A percentile compares a stretch with the other conserved stretches of the same genome.
These are phyloP conservation scores for Manis crassicaudata DNA, from an alignment of 2,797 vertebrate species.

Conservation along the genomic window DNA sequence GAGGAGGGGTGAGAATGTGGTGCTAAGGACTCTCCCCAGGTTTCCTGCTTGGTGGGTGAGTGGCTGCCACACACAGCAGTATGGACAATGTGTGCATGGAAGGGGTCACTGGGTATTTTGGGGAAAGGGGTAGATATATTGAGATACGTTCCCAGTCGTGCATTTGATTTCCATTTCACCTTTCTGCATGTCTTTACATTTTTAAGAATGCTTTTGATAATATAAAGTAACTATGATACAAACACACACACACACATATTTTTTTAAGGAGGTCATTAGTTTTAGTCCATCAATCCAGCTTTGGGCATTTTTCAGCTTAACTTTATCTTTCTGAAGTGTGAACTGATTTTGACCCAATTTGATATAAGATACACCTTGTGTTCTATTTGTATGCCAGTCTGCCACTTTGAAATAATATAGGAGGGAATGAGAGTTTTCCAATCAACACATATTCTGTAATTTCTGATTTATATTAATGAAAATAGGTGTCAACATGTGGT, in stretches of 20 bases:
- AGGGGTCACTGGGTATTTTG: too few relatives aligned
- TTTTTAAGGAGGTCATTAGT: background rate
- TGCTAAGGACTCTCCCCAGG: background rate
- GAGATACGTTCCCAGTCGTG: background rate
- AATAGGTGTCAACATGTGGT: background rate
- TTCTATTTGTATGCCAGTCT: background rate
- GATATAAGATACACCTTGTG: background rate
- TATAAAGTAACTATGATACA: background rate
- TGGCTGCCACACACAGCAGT: fast-evolving
- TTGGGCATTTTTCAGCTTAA: constrained; percentile 11
- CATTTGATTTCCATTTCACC: background rate
- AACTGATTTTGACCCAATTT: constrained; percentile 18
- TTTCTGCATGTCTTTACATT: background rate
- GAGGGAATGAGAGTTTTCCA: background rate
- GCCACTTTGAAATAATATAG: background rate
- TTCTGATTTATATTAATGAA: constrained; percentile 5
- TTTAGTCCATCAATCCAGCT: background rate
- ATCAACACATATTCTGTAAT: background rate
- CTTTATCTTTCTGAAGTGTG: constrained; percentile 17
- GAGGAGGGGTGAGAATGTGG: background rate
- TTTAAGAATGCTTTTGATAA: background rate
- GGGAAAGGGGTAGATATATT: fast-evolving
- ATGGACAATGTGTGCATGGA: background rate
- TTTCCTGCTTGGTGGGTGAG: background rate
- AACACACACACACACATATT: background rate